A percentile compares a stretch with the other conserved stretches of the same genome.
Conservation (phyloP, 2,113 vertebrate genomes). For the Colinus virginianus region DNA sequence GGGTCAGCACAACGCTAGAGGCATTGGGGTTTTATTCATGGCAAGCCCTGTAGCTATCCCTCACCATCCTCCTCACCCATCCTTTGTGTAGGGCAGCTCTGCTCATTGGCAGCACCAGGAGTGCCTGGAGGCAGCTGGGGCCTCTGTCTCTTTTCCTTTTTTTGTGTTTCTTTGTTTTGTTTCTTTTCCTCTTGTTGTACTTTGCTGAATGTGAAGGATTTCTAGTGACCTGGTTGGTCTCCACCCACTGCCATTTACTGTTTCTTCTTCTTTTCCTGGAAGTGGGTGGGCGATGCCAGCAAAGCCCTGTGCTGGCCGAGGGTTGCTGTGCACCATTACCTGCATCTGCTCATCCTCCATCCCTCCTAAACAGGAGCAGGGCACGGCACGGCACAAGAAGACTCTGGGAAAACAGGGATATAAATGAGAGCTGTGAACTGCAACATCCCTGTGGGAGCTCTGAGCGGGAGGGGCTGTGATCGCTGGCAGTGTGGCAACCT, state of each 20-base stretch:
- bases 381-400: not conserved
- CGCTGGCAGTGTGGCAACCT: not conserved
- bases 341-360: not conserved
- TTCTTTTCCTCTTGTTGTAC: not conserved
- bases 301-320: not conserved
- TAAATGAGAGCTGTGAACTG: not conserved
- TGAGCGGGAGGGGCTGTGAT: not conserved
- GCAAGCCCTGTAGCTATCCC: not conserved
- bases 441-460: not conserved
- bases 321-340: not conserved
- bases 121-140: not conserved
- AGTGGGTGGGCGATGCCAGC: not conserved
- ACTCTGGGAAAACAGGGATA: not conserved
- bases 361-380: not conserved
- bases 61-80: rapidly evolving
- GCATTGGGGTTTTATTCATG: rapidly evolving
- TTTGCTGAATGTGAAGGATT: not conserved
- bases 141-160: not conserved
- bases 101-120: not conserved
- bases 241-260: not conserved
- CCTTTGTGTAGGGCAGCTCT: rapidly evolving
- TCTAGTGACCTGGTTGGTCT: not conserved
- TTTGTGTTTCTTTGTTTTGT: no score
- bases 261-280: not conserved
- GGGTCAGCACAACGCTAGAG: not conserved